Evolutionary conservation across 2,797 vertebrate genomes (phyloP), one percentile per base, ranked within the genome.

Genomic region (Pseudochirops corinnae): DNA sequence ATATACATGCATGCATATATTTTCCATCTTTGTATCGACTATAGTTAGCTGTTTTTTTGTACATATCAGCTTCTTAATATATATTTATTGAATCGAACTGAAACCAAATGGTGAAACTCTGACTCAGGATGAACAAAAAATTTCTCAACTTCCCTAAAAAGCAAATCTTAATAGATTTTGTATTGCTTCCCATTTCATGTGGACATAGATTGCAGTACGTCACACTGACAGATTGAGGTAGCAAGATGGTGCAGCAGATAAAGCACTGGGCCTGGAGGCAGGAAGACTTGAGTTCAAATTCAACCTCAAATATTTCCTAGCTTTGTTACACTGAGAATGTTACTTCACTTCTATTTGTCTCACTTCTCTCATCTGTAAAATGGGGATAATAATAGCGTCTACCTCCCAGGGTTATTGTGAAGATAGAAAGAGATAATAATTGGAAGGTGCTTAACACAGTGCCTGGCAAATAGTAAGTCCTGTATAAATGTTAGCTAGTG

Each of bases 401-500:
- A 74, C 0, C 5, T 39, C n/a, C 67, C n/a, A 74, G n/a, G 67
- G 9, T 60, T 67, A 18, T 67, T n/a, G 33, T 74, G 16, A 39
- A 18, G n/a, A 74, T 18, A 74, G 39, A 74, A 39, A 16, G 67
- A 74, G n/a, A 39, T n/a, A 14, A 14, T n/a, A 74, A 39, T 39
- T 74, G 2, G 7, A 74, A 74, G 95, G 62, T 57, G 10, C 31
- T 95, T 96, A 57, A 93, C 55, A 67, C 67, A 21, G 4, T 90
- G 33, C 55, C 21, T 91, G 94, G 95, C 29, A 91, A 28, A 87
- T 16, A 46, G 91, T 33, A 93, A 67, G 62, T 18, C 62, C 31
- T 74, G 53, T 94, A 39, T 39, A 95, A 97, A 53, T 56, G 82
- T 24, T 92, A 33, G 4, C 21, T 82, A 3, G 57, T 95, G 93